phyloP scores from a whole-genome alignment of 1,140 invertebrate genomes.

The Zaprionus ghesquierei region DNA sequence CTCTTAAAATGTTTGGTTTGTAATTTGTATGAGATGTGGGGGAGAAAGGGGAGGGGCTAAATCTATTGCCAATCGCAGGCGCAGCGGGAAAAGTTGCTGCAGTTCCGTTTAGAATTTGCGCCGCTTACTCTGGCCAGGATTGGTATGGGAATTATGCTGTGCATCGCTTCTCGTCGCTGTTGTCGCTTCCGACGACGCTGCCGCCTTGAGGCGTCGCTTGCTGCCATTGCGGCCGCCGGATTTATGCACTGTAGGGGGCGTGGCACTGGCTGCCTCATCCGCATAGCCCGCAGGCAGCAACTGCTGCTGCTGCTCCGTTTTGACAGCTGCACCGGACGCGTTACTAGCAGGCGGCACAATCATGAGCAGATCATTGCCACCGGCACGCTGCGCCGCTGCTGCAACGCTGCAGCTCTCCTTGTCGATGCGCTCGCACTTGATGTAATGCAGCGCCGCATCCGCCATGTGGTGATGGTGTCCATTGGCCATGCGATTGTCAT shows the following conservation, averaged over 20 bases:
- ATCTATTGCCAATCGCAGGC: background rate
- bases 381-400: slow-evolving; percentile 7
- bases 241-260: background rate
- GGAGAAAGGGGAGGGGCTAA: background rate
- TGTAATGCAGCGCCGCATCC: slow-evolving; percentile 44
- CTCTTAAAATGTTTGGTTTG: background rate
- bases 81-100: no score
- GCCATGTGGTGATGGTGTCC: slow-evolving; percentile 32
- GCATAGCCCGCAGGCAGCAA: background rate
- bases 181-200: background rate
- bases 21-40: background rate
- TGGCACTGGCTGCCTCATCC: background rate
- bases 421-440: slow-evolving; percentile 60
- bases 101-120: slow-evolving; percentile 33
- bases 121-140: slow-evolving; percentile 40
- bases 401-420: no score
- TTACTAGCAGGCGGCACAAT: slow-evolving; percentile 42
- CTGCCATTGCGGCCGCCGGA: background rate
- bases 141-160: slow-evolving; percentile 9
- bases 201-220: slow-evolving; percentile 33
- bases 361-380: slow-evolving; percentile 62
- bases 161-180: background rate
- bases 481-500: slow-evolving; percentile 64
- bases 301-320: slow-evolving; percentile 39
- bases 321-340: no score